Evolutionary conservation across 2,797 vertebrate genomes (phyloP).

Genomic region (Myotis pilosus): DNA sequence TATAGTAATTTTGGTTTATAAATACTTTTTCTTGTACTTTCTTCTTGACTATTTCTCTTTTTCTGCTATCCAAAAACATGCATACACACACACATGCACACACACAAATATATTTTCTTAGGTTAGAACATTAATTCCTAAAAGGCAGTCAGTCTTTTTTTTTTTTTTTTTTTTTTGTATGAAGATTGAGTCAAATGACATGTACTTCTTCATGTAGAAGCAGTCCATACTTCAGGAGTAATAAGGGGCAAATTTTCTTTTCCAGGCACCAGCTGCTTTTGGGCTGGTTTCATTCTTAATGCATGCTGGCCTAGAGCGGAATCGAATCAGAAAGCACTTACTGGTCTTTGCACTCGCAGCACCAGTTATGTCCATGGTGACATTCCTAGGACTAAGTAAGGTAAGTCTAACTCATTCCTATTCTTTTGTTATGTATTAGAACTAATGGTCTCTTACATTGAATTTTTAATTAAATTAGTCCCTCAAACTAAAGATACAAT

Average conservation of each 20-base stretch:
- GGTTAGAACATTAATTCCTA: conserved; percentile 20
- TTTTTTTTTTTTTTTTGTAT: background rate
- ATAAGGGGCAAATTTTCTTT: conserved; percentile 3
- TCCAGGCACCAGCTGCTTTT: conserved; percentile 96
- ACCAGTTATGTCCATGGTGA: conserved; percentile 95
- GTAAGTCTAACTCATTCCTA: conserved; percentile 81
- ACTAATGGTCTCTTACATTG: background rate
- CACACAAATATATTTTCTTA: background rate
- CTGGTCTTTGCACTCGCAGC: conserved; percentile 97
- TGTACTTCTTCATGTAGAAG: conserved; percentile 10
- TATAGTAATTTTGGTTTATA: conserved; percentile 40
- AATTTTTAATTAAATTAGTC: conserved; percentile 14
- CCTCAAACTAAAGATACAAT: background rate
- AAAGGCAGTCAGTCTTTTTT: background rate
- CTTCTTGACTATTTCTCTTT: background rate
- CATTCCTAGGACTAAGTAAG: conserved; percentile 96
- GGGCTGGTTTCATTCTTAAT: conserved; percentile 98
- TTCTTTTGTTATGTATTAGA: background rate
- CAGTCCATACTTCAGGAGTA: background rate
- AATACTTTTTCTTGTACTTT: background rate
- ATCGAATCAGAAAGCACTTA: conserved; percentile 97
- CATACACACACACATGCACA: background rate
- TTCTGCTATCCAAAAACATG: background rate
- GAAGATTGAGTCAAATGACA: background rate
- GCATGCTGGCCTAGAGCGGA: conserved; percentile 97